A percentile compares a stretch with the other conserved stretches of the same genome.
phyloP scores from a whole-genome alignment of 2,888 invertebrate genomes.

The Lasioglossum calceatum region DNA sequence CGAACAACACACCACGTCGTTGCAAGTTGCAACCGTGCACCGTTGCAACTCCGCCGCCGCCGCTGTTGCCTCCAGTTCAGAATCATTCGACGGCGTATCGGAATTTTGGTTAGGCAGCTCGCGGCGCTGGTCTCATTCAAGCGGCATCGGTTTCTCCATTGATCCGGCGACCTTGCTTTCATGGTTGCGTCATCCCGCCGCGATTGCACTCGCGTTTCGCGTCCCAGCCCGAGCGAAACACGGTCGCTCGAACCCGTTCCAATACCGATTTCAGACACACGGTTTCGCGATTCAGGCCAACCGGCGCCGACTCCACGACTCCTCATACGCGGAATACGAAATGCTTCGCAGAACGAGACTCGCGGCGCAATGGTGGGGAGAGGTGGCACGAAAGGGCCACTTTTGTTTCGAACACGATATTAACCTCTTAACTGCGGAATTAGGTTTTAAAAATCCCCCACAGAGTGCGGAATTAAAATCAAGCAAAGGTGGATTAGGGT shows the following conservation, averaged over 20 bases:
- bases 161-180: constrained; percentile 76
- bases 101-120: neutral
- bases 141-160: constrained; percentile 70
- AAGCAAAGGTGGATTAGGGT: too few relatives aligned
- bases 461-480: too few relatives aligned
- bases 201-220: constrained; percentile 43
- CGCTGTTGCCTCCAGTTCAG: neutral
- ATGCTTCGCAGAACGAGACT: neutral
- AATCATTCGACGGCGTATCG: neutral
- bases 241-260: constrained; percentile 1
- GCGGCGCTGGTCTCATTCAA: constrained; percentile 50
- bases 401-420: neutral
- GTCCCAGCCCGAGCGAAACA: constrained; percentile 4
- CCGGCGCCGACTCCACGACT: neutral
- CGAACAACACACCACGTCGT: neutral
- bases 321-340: constrained; percentile 18
- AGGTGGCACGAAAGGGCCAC: neutral
- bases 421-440: too few relatives aligned
- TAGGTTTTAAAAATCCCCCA: too few relatives aligned
- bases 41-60: neutral
- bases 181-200: constrained; percentile 73
- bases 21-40: neutral
- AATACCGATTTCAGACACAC: neutral
- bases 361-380: neutral
- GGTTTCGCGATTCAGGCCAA: constrained; percentile 16